These are phyloP conservation scores for Gnathonemus echidnorhynchus DNA, from an alignment of 2,113 vertebrate genomes.

Conservation along the genomic window DNA sequence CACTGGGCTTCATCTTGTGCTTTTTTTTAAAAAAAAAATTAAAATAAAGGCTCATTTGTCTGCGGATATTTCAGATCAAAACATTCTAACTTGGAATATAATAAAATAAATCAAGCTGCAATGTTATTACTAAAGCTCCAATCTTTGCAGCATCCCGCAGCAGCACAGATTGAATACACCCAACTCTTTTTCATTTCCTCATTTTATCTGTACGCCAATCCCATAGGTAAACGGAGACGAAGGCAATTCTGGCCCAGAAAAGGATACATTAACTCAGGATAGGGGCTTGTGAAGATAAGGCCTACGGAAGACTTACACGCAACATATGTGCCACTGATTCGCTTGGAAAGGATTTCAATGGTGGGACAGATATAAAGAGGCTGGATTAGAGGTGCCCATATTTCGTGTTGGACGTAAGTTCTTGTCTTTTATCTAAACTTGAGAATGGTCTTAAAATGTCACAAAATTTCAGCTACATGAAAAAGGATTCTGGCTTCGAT, in stretches of 20 bases:
- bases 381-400: neutral
- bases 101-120: neutral
- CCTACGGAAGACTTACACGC: neutral
- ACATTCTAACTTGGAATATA: neutral
- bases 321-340: neutral
- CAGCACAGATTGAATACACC: neutral
- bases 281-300: neutral
- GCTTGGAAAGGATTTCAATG: neutral
- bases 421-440: neutral
- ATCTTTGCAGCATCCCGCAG: neutral
- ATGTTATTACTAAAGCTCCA: neutral
- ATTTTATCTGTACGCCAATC: slow-evolving; percentile 1
- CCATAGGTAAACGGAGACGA: neutral
- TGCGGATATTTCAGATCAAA: neutral
- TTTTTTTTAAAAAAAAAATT: neutral
- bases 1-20: neutral
- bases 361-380: neutral
- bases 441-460: neutral
- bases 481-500: neutral
- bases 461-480: neutral
- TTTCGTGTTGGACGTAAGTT: neutral
- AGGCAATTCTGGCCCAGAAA: slow-evolving; percentile 5
- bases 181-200: slow-evolving; percentile 8
- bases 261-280: neutral
- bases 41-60: neutral